A percentile compares a stretch with the other conserved stretches of the same genome.
These are phyloP conservation scores for Drosophila maculinotata DNA, from an alignment of 2,888 invertebrate species.

Conservation along the genomic window DNA sequence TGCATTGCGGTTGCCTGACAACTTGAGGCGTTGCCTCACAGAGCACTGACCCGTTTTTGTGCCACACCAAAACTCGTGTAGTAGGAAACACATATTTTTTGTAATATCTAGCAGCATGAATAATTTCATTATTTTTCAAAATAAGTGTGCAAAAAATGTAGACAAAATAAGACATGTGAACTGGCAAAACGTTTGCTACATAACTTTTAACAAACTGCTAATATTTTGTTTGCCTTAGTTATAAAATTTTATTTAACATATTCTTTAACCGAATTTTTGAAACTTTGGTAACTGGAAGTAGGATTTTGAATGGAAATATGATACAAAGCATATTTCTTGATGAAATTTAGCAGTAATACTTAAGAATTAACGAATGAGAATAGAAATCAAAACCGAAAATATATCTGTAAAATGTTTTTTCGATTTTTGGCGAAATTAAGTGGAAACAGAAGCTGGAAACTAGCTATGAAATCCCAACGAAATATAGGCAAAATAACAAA, in stretches of 20 bases:
- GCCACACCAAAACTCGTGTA: conserved; percentile 44
- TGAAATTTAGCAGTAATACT: too few species aligned
- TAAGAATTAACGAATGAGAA: neutral
- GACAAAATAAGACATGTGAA: conserved; percentile 4
- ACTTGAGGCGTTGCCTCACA: conserved; percentile 64
- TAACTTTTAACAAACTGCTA: neutral
- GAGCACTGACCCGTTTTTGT: conserved; percentile 68
- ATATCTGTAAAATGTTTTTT: too few species aligned
- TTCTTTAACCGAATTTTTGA: too few species aligned
- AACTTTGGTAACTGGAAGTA: too few species aligned
- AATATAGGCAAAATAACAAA: neutral
- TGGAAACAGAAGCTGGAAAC: neutral
- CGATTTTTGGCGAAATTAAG: too few species aligned
- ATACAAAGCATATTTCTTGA: too few species aligned
- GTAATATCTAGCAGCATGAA: conserved; percentile 32
- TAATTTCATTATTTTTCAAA: conserved; percentile 50
- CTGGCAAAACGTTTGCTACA: neutral
- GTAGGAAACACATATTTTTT: conserved; percentile 16
- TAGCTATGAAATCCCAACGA: neutral
- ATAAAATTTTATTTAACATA: too few species aligned
- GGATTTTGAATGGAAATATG: too few species aligned
- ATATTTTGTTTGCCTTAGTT: neutral
- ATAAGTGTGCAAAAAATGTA: conserved; percentile 1
- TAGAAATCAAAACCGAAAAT: neutral
- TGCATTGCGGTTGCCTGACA: conserved; percentile 64